phyloP scores from a whole-genome alignment of 2,113 vertebrate species.

The Alexandromys fortis region DNA sequence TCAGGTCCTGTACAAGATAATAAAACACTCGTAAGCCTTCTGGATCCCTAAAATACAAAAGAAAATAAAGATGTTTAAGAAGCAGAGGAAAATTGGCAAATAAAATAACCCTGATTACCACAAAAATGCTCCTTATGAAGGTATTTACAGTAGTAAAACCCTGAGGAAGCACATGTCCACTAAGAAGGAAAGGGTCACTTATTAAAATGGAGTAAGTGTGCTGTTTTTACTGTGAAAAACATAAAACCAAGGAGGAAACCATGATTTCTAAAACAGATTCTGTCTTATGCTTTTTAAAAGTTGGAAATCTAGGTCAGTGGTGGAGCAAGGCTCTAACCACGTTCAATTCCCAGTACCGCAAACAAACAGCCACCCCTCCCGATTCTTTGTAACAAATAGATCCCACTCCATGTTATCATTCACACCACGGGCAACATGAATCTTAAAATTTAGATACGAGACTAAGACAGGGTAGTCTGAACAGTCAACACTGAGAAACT shows the following conservation, averaged over 20 bases:
- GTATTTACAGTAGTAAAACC: conserved; percentile 24
- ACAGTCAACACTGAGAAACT: not conserved
- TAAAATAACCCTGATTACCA: not conserved
- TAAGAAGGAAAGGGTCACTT: not conserved
- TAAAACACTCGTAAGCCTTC: conserved; percentile 99
- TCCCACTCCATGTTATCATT: not conserved
- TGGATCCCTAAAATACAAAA: conserved; percentile 91
- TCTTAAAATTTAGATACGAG: not conserved
- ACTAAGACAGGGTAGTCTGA: not conserved
- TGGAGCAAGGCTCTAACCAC: not conserved
- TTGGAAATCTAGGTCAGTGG: not conserved
- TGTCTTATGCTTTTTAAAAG: not conserved
- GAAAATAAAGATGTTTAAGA: conserved; percentile 40
- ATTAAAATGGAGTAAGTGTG: conserved; percentile 27
- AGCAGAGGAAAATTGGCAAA: conserved; percentile 18
- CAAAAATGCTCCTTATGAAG: not conserved
- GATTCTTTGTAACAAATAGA: not conserved
- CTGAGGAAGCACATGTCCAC: not conserved
- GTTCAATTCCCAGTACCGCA: not conserved
- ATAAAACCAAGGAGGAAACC: not conserved
- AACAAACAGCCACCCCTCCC: not conserved
- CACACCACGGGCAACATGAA: not conserved
- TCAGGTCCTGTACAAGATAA: conserved; percentile 98
- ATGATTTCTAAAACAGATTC: conserved; percentile 32
- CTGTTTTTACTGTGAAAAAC: conserved; percentile 38